Percentiles rank a stretch among this genome's conserved stretches.
Evolutionary conservation across 92 coral and sea anemone genomes (phyloP).

Genomic region (Epizoanthus fatuus): DNA sequence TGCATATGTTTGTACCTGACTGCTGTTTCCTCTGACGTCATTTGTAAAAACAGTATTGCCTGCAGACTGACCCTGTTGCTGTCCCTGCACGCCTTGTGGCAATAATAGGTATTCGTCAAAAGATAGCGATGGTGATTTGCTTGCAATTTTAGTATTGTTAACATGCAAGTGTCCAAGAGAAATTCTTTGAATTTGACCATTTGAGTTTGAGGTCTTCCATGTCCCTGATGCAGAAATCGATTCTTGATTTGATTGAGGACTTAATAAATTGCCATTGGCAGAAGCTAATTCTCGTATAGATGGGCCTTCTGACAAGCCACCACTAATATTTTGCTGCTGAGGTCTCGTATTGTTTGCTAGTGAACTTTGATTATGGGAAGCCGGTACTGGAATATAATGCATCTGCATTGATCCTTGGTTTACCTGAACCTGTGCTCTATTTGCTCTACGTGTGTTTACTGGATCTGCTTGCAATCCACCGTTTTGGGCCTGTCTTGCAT

Average conservation of each 20-base stretch:
- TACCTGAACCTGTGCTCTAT: too few relatives aligned
- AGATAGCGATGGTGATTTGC: not conserved
- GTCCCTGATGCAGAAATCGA: not conserved
- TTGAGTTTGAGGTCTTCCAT: not conserved
- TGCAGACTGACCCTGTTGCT: not conserved
- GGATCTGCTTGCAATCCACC: too few relatives aligned
- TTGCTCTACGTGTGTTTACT: too few relatives aligned
- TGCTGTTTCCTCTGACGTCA: not conserved
- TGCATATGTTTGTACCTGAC: not conserved
- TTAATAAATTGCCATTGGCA: not conserved
- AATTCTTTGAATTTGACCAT: not conserved
- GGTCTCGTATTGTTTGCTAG: too few relatives aligned
- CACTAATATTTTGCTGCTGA: too few relatives aligned
- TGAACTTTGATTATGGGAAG: too few relatives aligned
- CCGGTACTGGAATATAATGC: too few relatives aligned
- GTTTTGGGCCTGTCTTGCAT: too few relatives aligned
- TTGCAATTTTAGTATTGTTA: not conserved
- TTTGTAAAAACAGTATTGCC: not conserved
- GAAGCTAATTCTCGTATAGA: not conserved
- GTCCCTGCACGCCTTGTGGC: not conserved
- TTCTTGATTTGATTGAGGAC: not conserved
- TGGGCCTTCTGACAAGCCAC: too few relatives aligned
- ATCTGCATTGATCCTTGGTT: too few relatives aligned
- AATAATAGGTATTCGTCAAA: not conserved
- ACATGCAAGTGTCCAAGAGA: not conserved